These are phyloP conservation scores for Cheilinus undulatus DNA, from an alignment of 2,113 vertebrate species.

Conservation along the genomic window DNA sequence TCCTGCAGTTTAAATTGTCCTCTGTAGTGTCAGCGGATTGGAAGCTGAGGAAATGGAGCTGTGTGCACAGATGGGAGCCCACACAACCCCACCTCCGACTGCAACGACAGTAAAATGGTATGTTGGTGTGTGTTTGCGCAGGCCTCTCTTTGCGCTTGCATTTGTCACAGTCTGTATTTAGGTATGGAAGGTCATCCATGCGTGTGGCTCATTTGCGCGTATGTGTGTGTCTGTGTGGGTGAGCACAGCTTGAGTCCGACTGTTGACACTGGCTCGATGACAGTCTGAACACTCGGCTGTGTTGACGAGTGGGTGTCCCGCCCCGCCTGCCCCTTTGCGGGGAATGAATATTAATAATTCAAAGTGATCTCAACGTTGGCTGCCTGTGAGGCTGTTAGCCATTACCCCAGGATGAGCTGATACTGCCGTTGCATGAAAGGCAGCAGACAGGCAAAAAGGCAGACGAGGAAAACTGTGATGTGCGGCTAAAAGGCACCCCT, in stretches of 20 bases:
- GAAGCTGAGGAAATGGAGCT: slow-evolving; percentile 56
- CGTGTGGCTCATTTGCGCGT: slow-evolving; percentile 35
- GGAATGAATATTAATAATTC: slow-evolving; percentile 81
- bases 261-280: slow-evolving; percentile 75
- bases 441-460: slow-evolving; percentile 57
- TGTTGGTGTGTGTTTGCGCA: slow-evolving; percentile 1
- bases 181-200: slow-evolving; percentile 58
- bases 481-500: slow-evolving; percentile 59
- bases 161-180: slow-evolving; percentile 55
- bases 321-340: slow-evolving; percentile 53
- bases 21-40: slow-evolving; percentile 22
- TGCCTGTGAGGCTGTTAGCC: slow-evolving; percentile 64
- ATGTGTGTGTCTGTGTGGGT: slow-evolving; percentile 28
- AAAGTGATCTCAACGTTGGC: slow-evolving; percentile 71
- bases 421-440: slow-evolving; percentile 72
- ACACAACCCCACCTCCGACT: slow-evolving; percentile 26
- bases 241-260: slow-evolving; percentile 55
- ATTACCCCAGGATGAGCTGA: slow-evolving; percentile 71
- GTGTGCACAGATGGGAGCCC: slow-evolving; percentile 45
- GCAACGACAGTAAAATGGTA: slow-evolving; percentile 13
- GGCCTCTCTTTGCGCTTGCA: slow-evolving; percentile 20
- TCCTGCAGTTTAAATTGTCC: slow-evolving; percentile 22
- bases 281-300: slow-evolving; percentile 55
- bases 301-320: slow-evolving; percentile 41
- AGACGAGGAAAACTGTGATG: slow-evolving; percentile 47